These are phyloP conservation scores for Crotophaga sulcirostris DNA, from an alignment of 2,113 vertebrate genomes.

Conservation along the genomic window DNA sequence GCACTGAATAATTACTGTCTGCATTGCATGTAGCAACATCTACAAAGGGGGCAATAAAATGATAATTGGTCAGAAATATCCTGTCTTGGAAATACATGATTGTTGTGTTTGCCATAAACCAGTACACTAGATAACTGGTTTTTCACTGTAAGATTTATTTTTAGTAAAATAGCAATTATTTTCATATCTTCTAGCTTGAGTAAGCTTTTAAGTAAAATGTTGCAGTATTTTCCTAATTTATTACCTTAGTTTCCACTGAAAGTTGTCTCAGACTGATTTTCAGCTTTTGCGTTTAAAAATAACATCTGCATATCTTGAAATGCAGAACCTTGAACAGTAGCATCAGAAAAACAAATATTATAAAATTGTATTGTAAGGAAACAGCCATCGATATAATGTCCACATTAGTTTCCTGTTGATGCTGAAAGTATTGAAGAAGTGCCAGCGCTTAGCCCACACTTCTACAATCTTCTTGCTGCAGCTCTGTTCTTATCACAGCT, in stretches of 20 bases:
- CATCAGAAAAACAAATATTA: slow-evolving; percentile 75
- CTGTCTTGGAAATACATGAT: not conserved
- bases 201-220: not conserved
- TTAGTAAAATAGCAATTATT: not conserved
- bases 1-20: not conserved
- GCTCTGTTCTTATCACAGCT: slow-evolving; percentile 75
- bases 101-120: not conserved
- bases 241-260: not conserved
- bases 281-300: slow-evolving; percentile 30
- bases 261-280: not conserved
- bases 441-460: slow-evolving; percentile 69
- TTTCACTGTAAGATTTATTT: not conserved
- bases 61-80: not conserved
- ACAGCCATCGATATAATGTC: slow-evolving; percentile 78
- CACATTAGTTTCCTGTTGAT: slow-evolving; percentile 83
- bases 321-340: slow-evolving; percentile 67
- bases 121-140: not conserved
- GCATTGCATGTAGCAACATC: not conserved
- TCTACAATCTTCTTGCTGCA: slow-evolving; percentile 77
- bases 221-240: not conserved
- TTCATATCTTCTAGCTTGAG: not conserved
- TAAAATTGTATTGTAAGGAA: slow-evolving; percentile 78
- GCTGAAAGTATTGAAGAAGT: slow-evolving; percentile 73
- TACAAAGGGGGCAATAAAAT: not conserved
- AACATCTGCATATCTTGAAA: slow-evolving; percentile 67